Base-by-base conservation (phyloP, 2,113 vertebrate genomes). In the Aptenodytes patagonicus region DNA sequence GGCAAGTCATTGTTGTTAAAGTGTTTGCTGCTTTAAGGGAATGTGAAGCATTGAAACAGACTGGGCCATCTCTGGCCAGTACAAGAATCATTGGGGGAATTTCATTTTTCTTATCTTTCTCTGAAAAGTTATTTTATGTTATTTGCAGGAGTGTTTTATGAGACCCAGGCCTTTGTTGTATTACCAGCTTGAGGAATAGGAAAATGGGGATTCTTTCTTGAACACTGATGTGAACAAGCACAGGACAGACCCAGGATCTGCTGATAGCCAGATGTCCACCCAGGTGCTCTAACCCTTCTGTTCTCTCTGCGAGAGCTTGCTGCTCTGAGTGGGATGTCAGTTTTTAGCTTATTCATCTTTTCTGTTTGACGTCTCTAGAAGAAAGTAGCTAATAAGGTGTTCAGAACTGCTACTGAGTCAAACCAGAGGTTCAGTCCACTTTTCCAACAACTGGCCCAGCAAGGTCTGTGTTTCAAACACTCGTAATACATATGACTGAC, bases 401-500 rank as follows among this genome's bases (percentile, higher is more conserved):
- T 62, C 49, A 25, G 68, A 77, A 11, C 68, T 17, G 75, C 73
- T 44, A 5, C 46, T 46, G 47, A 66, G 32, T 38, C 17, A 32
- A 55, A 57, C 26, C 47, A 36, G 44, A 32, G 54, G 21, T 38
- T 80, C 42, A 21, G 69, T 18, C 47, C 34, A 10, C 28, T 46
- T 55, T 44, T 38, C 81, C 58, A 77, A 13, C 46, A 65, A 31
- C 52, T 68, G 36, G 24, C 36, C 11, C 28, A 40, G 49, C 42
- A 31, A 69, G 19, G 31, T 34, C 72, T 84, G 68, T 22, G 49
- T 65, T 93, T 79, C 78, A 64, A n/a, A 80, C 61, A 44, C 26
- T 38, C 5, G 0, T 18, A 70, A 54, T 14, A 4, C 31, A 1
- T 6, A 17, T 4, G 13, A 28, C 1, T 3, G 69, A 13, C 11